Conservation (phyloP, 2,888 invertebrate species). For the Eupithecia subfuscata region DNA sequence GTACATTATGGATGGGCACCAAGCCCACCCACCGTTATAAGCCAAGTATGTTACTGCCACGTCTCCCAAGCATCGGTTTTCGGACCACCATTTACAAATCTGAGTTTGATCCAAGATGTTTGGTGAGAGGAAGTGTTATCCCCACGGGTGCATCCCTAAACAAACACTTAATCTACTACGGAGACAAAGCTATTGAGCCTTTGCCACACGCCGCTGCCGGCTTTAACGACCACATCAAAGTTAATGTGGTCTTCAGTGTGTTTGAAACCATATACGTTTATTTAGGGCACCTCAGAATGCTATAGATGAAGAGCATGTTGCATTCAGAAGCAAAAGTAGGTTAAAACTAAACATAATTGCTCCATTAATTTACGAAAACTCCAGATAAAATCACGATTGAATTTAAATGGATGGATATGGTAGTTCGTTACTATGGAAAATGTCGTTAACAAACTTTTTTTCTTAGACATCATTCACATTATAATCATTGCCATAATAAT, state of each 20-base stretch:
- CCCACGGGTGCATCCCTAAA: conserved; percentile 21
- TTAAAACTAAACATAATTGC: background rate
- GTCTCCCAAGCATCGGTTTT: background rate
- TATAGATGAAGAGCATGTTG: conserved; percentile 20
- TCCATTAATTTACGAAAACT: background rate
- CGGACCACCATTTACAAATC: background rate
- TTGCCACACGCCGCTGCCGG: conserved; percentile 36
- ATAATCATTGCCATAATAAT: background rate
- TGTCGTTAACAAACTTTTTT: background rate
- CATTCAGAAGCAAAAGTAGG: background rate
- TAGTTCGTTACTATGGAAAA: background rate
- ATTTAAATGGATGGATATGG: background rate
- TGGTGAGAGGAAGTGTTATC: background rate
- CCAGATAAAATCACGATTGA: background rate
- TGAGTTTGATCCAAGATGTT: background rate
- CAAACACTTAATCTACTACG: conserved; percentile 32
- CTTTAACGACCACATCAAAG: conserved; percentile 43
- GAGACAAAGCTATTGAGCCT: conserved; percentile 41
- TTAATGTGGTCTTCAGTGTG: conserved; percentile 35
- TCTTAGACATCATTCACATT: background rate
- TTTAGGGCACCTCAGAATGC: conserved; percentile 26
- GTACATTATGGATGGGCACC: background rate
- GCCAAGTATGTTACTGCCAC: background rate
- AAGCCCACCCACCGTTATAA: background rate
- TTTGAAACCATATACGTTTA: conserved; percentile 25